A percentile compares a stretch with the other conserved stretches of the same genome.
phyloP scores from a whole-genome alignment of 30 jellyfish, hydroid and myxozoan genomes.

The Mastigias papua region DNA sequence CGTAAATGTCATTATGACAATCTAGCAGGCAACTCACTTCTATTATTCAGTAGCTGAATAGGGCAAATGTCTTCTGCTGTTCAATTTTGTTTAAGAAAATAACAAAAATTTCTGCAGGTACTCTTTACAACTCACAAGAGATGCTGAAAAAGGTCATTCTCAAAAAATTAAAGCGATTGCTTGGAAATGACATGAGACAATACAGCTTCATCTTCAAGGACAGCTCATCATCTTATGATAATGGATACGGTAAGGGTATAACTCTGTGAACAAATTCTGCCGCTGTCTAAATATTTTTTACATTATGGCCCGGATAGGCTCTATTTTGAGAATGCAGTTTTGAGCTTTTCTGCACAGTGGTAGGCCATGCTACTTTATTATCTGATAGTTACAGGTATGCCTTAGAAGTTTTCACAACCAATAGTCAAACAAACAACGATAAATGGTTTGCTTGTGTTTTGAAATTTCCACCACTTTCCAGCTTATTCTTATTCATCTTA shows the following conservation, averaged over 20 bases:
- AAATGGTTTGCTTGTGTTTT: too few species aligned
- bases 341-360: not conserved
- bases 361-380: not conserved
- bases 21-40: too few species aligned
- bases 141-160: constrained; percentile 3
- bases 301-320: too few species aligned
- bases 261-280: too few species aligned
- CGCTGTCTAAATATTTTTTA: too few species aligned
- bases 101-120: constrained; percentile 2
- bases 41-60: too few species aligned
- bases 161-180: constrained; percentile 11
- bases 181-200: constrained; percentile 18
- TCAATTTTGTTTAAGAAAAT: not conserved
- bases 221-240: constrained; percentile 77
- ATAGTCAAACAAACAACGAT: too few species aligned
- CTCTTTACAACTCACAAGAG: constrained; percentile 7
- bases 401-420: too few species aligned
- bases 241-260: constrained; percentile 76
- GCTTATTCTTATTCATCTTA: too few species aligned
- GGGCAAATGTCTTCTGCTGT: not conserved
- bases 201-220: constrained; percentile 70
- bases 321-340: not conserved
- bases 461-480: too few species aligned
- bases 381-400: too few species aligned
- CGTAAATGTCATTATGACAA: too few species aligned